Evolutionary conservation across 2,888 invertebrate species (phyloP), one percentile per base, ranked within the genome.

Genomic region (Ischnura elegans): DNA sequence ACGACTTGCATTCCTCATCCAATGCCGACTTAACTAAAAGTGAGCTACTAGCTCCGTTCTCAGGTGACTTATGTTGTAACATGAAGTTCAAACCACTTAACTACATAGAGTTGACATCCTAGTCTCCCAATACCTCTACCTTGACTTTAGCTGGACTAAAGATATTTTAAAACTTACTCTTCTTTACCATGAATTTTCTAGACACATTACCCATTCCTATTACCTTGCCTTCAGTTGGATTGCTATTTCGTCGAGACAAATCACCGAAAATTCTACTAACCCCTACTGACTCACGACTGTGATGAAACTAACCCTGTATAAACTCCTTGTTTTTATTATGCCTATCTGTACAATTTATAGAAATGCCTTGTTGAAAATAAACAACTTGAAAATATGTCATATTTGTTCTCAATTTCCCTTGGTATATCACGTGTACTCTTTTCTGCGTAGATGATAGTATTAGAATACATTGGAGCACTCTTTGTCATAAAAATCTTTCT

Each of bases 251-350:
- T 10, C 36, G 87, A 61, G 61, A 61, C 90, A 43, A 43, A n/a
- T 76, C 29, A 76, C 76, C 10, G 2, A 2, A 61, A 90, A n/a
- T 21, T 16, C 90, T 66, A 90, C 61, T 90, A 36, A 76, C 76
- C 8, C 10, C 13, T 61, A 90, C 90, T 90, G 90, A 90, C 90
- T 90, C 90, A 90, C 61, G 90, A 90, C 90, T 90, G 90, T 90
- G 90, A 90, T 90, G 42, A 42, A 3, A 66, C 25, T 90, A 90
- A 55, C 29, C 10, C 36, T 90, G 43, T 90, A 55, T 90, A 66
- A 61, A 61, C 66, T 61, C 43, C 36, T 25, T 55, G 55, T 87
- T 87, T 87, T 90, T 90, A 43, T 90, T 43, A 25, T 90, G 42
- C 21, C 55, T 16, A 25, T 43, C 43, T 90, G 61, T 36, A 61